Conservation (phyloP, 2,888 invertebrate species). For the Colostygia pectinataria region DNA sequence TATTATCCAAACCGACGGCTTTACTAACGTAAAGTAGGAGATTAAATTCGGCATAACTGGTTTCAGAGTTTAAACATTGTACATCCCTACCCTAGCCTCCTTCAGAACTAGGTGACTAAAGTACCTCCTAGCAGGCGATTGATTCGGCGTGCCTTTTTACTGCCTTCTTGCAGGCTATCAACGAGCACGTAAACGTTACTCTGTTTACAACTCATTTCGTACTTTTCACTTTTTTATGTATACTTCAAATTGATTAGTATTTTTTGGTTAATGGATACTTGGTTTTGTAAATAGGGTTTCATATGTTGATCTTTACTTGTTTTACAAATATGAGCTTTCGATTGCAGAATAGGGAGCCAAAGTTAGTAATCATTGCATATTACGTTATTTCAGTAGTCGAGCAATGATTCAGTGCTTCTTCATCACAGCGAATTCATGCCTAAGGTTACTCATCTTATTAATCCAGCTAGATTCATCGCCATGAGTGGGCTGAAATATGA, state of each 20-base stretch:
- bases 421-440: constrained; percentile 1
- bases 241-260: too few relatives aligned
- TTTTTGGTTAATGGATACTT: too few relatives aligned
- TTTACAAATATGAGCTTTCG: too few relatives aligned
- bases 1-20: too few relatives aligned
- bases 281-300: too few relatives aligned
- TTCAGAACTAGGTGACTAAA: neutral
- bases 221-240: constrained; percentile 8
- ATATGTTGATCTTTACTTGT: too few relatives aligned
- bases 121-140: neutral
- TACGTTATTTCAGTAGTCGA: neutral
- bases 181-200: constrained; percentile 14
- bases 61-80: neutral
- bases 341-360: too few relatives aligned
- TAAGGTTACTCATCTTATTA: constrained; percentile 16
- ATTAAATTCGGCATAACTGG: too few relatives aligned
- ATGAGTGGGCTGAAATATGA: constrained; percentile 31
- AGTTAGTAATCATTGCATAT: too few relatives aligned
- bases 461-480: constrained; percentile 22
- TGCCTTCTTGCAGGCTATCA: constrained; percentile 5
- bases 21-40: too few relatives aligned
- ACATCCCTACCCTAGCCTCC: constrained; percentile 1
- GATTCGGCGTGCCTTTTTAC: constrained; percentile 15
- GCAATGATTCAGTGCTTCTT: neutral
- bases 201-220: constrained; percentile 13